Conservation (phyloP, 2,888 invertebrate genomes). For the Cephus pulcher region DNA sequence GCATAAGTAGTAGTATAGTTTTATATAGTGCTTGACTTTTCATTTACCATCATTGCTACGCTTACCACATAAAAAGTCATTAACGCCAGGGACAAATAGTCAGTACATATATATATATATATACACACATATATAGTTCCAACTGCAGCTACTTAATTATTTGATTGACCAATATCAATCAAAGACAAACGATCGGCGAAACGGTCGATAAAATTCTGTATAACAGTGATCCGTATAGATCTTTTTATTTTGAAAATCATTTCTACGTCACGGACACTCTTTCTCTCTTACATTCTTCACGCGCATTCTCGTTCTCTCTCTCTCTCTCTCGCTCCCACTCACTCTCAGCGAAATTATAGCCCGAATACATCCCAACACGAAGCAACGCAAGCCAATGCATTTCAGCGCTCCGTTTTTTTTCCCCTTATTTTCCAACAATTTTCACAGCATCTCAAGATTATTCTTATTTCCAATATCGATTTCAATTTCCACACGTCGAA, state of each 20-base stretch:
- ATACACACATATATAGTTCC: conserved; percentile 2
- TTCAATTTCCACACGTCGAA: too few species aligned
- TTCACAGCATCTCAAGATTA: too few species aligned
- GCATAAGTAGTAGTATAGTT: conserved; percentile 21
- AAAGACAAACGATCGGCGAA: conserved; percentile 24
- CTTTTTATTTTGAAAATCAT: background rate
- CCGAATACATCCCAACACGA: too few species aligned
- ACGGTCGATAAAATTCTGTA: conserved; percentile 20
- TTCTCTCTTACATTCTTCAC: background rate
- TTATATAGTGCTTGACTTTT: conserved; percentile 2
- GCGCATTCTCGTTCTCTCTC: too few species aligned
- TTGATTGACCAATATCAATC: conserved; percentile 26
- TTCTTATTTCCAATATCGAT: too few species aligned
- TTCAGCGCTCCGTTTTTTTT: too few species aligned
- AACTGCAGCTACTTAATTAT: conserved; percentile 26
- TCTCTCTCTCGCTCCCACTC: too few species aligned
- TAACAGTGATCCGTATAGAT: background rate
- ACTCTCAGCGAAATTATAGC: too few species aligned
- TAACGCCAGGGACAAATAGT: too few species aligned
- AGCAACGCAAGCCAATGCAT: too few species aligned
- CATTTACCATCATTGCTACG: conserved; percentile 18
- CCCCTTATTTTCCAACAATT: too few species aligned
- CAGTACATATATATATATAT: background rate
- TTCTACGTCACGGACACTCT: background rate
- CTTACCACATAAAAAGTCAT: conserved; percentile 36